Conservation (phyloP, 1,140 invertebrate genomes). For the Lucilia sericata region DNA sequence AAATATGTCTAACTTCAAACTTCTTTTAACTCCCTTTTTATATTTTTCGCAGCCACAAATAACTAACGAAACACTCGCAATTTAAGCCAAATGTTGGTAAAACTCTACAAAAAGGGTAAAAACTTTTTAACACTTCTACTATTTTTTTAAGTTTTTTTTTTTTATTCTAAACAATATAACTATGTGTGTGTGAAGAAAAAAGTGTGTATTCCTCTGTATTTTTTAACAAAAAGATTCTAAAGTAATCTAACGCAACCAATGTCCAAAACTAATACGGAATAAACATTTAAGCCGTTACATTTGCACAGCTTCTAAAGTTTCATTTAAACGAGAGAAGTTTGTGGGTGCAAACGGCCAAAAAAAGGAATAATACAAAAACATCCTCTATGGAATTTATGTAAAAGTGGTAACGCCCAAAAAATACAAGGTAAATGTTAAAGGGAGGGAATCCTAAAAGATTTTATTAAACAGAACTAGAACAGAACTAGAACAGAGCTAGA, state of each 20-base stretch:
- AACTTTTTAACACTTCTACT: conserved; percentile 13
- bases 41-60: neutral
- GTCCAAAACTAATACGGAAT: conserved; percentile 6
- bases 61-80: neutral
- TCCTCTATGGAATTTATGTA: neutral
- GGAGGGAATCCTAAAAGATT: neutral
- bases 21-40: neutral
- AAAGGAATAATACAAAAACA: neutral
- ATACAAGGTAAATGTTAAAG: neutral
- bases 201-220: neutral
- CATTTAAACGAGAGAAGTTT: neutral
- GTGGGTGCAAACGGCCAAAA: neutral
- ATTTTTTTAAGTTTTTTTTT: neutral
- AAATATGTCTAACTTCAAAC: neutral
- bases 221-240: neutral
- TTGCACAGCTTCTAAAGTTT: neutral
- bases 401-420: neutral
- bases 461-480: no score
- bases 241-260: neutral
- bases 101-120: neutral
- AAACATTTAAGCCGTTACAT: neutral
- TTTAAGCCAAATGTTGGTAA: neutral
- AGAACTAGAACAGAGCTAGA: no score
- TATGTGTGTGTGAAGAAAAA: neutral
- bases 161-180: neutral